Evolutionary conservation across 2,797 vertebrate species (phyloP), one percentile per base, ranked within the genome.

Genomic region (Hippocampus kuda): DNA sequence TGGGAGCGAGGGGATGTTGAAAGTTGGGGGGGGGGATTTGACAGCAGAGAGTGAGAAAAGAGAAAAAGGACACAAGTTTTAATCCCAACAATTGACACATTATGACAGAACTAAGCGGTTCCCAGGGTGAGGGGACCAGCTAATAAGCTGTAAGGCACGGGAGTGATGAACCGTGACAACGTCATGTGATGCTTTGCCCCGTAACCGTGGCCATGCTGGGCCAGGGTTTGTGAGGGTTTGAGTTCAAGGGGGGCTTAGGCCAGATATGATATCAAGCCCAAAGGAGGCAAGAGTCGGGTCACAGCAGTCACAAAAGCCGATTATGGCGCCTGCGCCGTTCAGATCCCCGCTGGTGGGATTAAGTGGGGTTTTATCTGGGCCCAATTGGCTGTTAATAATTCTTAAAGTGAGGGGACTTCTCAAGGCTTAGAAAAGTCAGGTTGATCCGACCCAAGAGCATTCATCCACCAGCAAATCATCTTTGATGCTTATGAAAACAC

Each of bases 341-440:
- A 69, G 74, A 82, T 83, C 72, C 79, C 65, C 70, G 76, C 75
- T 81, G 56, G 18, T 27, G 51, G 82, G 87, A 88, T 90, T 86
- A 90, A 38, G 34, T 75, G 79, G 75, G 73, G 81, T 88, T 74
- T 88, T 85, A 88, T 87, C 84, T 88, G 68, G 82, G 83, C 72
- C 83, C 83, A 90, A 89, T 91, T 91, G 92, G 77, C 83, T 85
- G 84, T 87, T 87, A 89, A 89, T 89, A 88, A 87, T 88, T 86
- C 83, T 81, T 79, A 81, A 90, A 85, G 87, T 79, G 49, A 87
- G 81, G 77, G 80, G 78, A 86, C 81, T 79, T 81, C 77, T 88
- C 68, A 81, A 73, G 79, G 84, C 87, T 86, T 88, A 84, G 83
- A 92, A 89, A 76, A 79, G 67, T 79, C 88, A 86, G 75, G 72